Evolutionary conservation across 2,888 invertebrate species (phyloP).

Genomic region (Nomada lathburiana): DNA sequence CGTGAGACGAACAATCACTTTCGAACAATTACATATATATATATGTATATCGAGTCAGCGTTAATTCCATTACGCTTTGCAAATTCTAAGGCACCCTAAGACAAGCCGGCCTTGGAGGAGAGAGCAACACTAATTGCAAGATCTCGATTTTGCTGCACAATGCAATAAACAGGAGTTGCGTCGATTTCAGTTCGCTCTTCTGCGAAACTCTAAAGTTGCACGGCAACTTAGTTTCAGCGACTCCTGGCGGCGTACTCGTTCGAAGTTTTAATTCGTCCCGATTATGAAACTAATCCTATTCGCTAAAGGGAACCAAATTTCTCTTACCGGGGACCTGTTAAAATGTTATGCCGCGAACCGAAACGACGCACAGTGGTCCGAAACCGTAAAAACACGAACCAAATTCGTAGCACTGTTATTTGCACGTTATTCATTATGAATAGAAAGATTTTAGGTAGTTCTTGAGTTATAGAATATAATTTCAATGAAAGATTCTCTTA

Average conservation of each 20-base stretch:
- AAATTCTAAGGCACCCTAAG: constrained; percentile 8
- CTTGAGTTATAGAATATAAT: too few species aligned
- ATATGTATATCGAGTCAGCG: background rate
- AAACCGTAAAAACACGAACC: too few species aligned
- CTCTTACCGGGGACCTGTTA: background rate
- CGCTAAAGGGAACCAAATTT: background rate
- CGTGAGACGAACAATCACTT: background rate
- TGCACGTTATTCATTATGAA: too few species aligned
- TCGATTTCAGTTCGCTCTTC: background rate
- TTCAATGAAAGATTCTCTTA: too few species aligned
- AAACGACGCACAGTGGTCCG: too few species aligned
- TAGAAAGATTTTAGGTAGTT: too few species aligned
- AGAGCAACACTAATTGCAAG: background rate
- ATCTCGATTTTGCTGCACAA: background rate
- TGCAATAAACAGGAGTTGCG: constrained; percentile 5
- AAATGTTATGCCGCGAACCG: too few species aligned
- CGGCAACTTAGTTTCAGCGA: constrained; percentile 5
- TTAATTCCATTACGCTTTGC: background rate
- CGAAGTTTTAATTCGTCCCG: background rate
- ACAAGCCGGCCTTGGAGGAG: too few species aligned
- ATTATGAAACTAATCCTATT: constrained; percentile 1
- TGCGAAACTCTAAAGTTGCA: background rate
- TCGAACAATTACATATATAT: background rate
- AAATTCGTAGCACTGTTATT: too few species aligned
- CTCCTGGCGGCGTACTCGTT: background rate